Evolutionary conservation across 2,113 vertebrate genomes (phyloP), one percentile per base, ranked within the genome.

Genomic region (Polypterus bichir): DNA sequence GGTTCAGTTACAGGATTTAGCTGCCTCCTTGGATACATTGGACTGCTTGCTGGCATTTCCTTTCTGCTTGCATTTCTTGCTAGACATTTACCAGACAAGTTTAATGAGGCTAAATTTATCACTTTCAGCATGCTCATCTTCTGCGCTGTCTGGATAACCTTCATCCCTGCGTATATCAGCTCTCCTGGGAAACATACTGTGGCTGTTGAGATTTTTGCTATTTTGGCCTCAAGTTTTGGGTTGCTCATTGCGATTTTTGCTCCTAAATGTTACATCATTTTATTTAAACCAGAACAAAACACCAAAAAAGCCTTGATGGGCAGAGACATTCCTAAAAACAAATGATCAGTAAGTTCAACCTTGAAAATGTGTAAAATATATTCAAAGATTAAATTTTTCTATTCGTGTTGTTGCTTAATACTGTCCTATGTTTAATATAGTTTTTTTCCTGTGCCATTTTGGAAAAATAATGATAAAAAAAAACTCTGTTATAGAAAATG

Each of bases 201-300:
- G 3, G 59, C 47, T n/a, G 59, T 60, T 47, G 46, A 60, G 47
- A 48, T 60, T 49, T 60, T 60, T 48, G 59, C 59, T n/a, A 60
- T 60, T 49, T 48, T 60, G 48, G 48, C 59, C 5, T 60, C 59
- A 47, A 60, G 59, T 27, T 65, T 56, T 53, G 65, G 65, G 45
- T 59, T 66, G 6, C 51, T 66, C 46, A 45, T 4, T 7, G 61
- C 48, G n/a, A 66, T 66, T 44, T 66, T 66, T 47, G 47, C 49
- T 4, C 64, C 64, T 5, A 65, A 65, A 60, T 59, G 57, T 55
- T 65, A 61, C 11, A 45, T 65, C n/a, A 58, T 62, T 44, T 4
- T 62, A 3, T n/a, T 66, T 1, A 62, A 44, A 27, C 60, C 65
- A 5, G 48, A 66, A 8, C 57, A n/a, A 9, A 66, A 66, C 56